Base-by-base conservation (phyloP, 2,797 vertebrate genomes). In the Siniperca undulata region DNA sequence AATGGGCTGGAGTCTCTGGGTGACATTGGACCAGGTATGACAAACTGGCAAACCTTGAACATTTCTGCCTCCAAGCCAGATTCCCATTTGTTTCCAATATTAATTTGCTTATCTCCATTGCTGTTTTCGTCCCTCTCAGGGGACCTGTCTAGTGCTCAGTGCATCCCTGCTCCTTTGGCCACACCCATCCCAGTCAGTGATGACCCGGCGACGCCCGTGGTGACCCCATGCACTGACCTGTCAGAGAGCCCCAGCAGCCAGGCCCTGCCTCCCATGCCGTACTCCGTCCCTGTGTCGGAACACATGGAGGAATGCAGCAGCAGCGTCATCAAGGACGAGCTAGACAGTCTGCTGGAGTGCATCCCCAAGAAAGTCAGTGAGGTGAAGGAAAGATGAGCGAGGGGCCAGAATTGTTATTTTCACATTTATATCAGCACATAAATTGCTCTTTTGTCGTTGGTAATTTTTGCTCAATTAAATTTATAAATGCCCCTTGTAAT, bases 1-100 rank as follows among this genome's bases (percentile, higher is more conserved):
- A 98, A 97, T 84, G 97, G 97, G 81, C 94, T 98, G 70, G 96
- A 97, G 44, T 97, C 97, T 36, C 95, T 99, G 90, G 97, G 97
- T 86, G 98, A 99, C 94, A 98, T 99, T 0, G 96, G 97, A 93
- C 96, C 96, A 97, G 97, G 98, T 99, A 96, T 73, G 62, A 34
- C 2, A 69, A 38, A 62, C 16, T 48, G 27, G 1, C 38, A 65
- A 22, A 50, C 20, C 48, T 19, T 14, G 0, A 80, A 70, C 52
- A n/a, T 7, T 1, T 70, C 64, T 58, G 20, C 34, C 12, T 71
- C 12, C 24, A 3, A 38, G 22, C 1, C 24, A 64, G 13, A 1
- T 34, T 48, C n/a, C 4, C 4, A 2, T 65, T 44, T 40, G 0
- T n/a, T 42, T 72, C 42, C 17, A 30, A 20, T 14, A 34, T 24